phyloP scores from a whole-genome alignment of 2,888 invertebrate genomes.

The Euproctis similis region DNA sequence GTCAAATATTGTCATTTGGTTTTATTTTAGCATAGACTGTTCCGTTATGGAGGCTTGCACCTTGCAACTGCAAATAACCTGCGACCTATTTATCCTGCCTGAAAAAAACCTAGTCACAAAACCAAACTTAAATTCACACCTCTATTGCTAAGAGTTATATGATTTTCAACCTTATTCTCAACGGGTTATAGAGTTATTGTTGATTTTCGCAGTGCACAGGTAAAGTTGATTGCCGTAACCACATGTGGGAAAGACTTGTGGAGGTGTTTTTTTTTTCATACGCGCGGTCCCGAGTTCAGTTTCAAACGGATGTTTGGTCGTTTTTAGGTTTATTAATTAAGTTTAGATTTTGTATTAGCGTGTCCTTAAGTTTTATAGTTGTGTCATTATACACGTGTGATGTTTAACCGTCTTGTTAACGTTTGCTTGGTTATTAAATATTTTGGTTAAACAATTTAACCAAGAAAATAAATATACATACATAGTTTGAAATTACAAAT shows the following conservation, averaged over 20 bases:
- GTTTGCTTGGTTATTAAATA: too few species aligned
- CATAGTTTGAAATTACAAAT: too few species aligned
- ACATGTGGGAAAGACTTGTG: slow-evolving; percentile 52
- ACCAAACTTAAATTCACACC: slow-evolving; percentile 10
- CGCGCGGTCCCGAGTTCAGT: slow-evolving; percentile 44
- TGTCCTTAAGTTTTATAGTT: slow-evolving; percentile 25
- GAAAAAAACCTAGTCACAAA: slow-evolving; percentile 39
- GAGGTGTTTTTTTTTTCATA: slow-evolving; percentile 58
- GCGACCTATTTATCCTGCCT: slow-evolving; percentile 67
- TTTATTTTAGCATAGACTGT: slow-evolving; percentile 59
- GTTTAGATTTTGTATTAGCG: slow-evolving; percentile 53
- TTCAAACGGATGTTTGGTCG: slow-evolving; percentile 64
- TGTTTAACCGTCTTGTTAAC: too few species aligned
- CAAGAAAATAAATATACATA: too few species aligned
- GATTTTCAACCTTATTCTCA: background rate
- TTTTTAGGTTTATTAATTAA: slow-evolving; percentile 59
- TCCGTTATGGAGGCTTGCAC: slow-evolving; percentile 64
- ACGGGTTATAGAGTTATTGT: fast-evolving
- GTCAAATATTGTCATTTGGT: slow-evolving; percentile 51
- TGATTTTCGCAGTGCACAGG: background rate
- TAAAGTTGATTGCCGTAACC: slow-evolving; percentile 13
- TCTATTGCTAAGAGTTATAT: background rate
- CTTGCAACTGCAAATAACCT: slow-evolving; percentile 73
- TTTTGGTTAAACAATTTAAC: too few species aligned
- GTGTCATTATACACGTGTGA: slow-evolving; percentile 29